Conservation (phyloP, 2,797 vertebrate species). For the Enteromius thamalakanensis region DNA sequence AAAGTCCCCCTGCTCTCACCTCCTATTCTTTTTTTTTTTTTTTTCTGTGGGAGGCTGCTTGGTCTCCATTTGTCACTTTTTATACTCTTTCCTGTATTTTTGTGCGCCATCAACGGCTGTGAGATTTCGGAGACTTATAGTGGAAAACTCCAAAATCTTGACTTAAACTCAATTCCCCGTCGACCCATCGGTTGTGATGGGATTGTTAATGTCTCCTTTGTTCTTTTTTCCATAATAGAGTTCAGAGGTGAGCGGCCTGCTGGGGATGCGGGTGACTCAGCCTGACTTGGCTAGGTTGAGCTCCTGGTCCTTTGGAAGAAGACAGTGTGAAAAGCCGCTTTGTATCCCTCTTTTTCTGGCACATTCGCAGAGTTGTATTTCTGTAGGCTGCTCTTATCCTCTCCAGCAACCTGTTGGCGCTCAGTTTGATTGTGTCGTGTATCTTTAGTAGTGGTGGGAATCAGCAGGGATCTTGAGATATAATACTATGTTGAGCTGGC, state of each 20-base stretch:
- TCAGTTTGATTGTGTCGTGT: not conserved
- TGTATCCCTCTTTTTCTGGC: constrained; percentile 46
- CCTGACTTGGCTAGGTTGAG: constrained; percentile 59
- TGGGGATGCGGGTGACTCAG: constrained; percentile 58
- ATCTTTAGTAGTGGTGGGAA: not conserved
- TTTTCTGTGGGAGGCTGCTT: constrained; percentile 67
- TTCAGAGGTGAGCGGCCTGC: constrained; percentile 61
- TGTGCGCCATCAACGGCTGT: not conserved
- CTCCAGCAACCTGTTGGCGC: constrained; percentile 37
- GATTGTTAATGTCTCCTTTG: constrained; percentile 57
- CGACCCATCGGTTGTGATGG: constrained; percentile 41
- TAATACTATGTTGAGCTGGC: not conserved
- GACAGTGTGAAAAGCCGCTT: constrained; percentile 41
- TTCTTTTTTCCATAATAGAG: constrained; percentile 60
- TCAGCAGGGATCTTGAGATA: not conserved
- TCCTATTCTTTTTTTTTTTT: constrained; percentile 62
- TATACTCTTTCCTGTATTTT: constrained; percentile 59
- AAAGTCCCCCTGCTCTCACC: constrained; percentile 71
- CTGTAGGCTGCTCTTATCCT: constrained; percentile 15
- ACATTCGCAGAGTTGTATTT: constrained; percentile 35
- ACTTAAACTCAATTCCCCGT: constrained; percentile 29
- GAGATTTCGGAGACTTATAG: not conserved
- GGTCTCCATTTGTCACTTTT: constrained; percentile 59
- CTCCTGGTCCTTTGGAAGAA: constrained; percentile 41
- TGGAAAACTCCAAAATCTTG: not conserved